phyloP scores from a whole-genome alignment of 2,797 vertebrate species.

The Nasua narica region DNA sequence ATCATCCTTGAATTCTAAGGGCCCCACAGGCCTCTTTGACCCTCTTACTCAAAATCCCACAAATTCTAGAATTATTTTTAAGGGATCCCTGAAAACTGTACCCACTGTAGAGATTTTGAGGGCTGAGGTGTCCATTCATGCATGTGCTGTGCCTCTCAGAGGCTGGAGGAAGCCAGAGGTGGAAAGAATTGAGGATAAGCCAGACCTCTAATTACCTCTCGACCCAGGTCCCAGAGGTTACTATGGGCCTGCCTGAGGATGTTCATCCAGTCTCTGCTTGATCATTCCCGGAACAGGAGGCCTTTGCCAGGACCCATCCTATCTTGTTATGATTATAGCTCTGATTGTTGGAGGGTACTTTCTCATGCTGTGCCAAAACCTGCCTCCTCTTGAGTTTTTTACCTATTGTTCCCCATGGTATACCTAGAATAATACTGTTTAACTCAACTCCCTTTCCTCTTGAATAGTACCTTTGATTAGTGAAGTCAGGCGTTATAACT shows the following conservation, averaged over 20 bases:
- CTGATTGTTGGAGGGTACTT: neutral
- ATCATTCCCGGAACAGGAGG: neutral
- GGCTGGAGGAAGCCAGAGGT: neutral
- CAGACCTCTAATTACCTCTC: neutral
- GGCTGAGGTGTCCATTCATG: neutral
- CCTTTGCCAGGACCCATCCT: slow-evolving; percentile 28
- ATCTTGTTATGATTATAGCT: neutral
- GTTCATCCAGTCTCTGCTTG: neutral
- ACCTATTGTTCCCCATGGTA: neutral
- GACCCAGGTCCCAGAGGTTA: slow-evolving; percentile 17
- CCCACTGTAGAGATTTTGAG: neutral
- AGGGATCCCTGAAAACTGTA: neutral
- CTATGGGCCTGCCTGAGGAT: neutral
- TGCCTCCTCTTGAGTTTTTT: slow-evolving; percentile 30
- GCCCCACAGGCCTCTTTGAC: neutral
- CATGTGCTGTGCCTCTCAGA: neutral
- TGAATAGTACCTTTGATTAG: neutral
- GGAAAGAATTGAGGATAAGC: neutral
- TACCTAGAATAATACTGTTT: slow-evolving; percentile 35
- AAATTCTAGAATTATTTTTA: neutral
- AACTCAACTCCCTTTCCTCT: slow-evolving; percentile 44
- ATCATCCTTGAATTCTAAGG: neutral
- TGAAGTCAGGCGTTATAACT: neutral
- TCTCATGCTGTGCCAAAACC: neutral
- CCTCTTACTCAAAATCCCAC: neutral